A percentile compares a stretch with the other conserved stretches of the same genome.
Evolutionary conservation across 2,888 invertebrate genomes (phyloP).

Genomic region (Galerucella calmariensis): DNA sequence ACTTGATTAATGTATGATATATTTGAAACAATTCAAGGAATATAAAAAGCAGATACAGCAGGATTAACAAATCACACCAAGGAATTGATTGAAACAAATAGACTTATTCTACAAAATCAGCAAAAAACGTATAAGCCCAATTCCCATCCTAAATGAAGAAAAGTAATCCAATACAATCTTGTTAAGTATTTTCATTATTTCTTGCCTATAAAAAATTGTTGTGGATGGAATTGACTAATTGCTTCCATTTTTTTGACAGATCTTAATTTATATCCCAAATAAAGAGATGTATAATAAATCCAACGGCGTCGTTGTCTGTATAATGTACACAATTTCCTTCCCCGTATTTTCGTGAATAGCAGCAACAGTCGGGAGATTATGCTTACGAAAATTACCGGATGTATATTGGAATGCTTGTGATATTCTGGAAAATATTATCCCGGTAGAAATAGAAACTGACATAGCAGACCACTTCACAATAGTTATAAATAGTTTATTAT

Average conservation of each 20-base stretch:
- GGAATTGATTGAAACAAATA: constrained; percentile 23
- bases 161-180: constrained; percentile 23
- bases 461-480: no score
- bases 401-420: background rate
- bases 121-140: constrained; percentile 23
- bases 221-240: constrained; percentile 38
- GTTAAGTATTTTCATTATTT: constrained; percentile 35
- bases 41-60: background rate
- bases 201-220: constrained; percentile 32
- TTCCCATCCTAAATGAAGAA: constrained; percentile 18
- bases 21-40: background rate
- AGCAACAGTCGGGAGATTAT: constrained; percentile 19
- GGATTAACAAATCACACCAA: constrained; percentile 5
- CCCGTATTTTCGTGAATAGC: constrained; percentile 9
- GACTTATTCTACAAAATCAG: constrained; percentile 11
- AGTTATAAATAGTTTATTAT: no score
- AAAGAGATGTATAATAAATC: constrained; percentile 13
- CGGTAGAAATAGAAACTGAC: no score
- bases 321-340: constrained; percentile 7
- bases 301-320: constrained; percentile 20
- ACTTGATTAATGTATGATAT: background rate
- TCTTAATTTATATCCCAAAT: constrained; percentile 33
- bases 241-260: constrained; percentile 35
- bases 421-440: no score
- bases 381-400: background rate